These are phyloP conservation scores for Xylocopa sonorina DNA, from an alignment of 1,140 invertebrate species.

Conservation along the genomic window DNA sequence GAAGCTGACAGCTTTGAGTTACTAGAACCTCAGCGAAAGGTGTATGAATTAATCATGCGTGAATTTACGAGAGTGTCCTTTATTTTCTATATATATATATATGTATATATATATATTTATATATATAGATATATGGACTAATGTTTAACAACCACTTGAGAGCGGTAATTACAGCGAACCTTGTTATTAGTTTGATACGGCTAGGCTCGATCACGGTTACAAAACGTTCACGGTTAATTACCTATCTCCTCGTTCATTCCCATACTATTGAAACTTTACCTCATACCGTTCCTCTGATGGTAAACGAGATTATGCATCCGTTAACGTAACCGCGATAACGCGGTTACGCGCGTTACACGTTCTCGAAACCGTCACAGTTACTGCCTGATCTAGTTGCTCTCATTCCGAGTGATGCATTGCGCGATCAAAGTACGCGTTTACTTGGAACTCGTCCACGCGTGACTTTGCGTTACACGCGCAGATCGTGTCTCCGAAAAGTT, in stretches of 20 bases:
- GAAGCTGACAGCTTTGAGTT: background rate
- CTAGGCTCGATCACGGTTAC: slow-evolving; percentile 36
- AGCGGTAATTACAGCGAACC: slow-evolving; percentile 54
- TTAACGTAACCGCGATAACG: slow-evolving; percentile 9
- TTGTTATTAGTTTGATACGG: slow-evolving; percentile 59
- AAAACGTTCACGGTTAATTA: slow-evolving; percentile 60
- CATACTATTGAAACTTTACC: slow-evolving; percentile 20
- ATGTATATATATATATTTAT: too few species aligned
- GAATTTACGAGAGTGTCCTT: slow-evolving; percentile 27
- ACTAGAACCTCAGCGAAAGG: background rate
- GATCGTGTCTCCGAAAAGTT: slow-evolving; percentile 18
- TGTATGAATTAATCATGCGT: slow-evolving; percentile 32
- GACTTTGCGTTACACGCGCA: slow-evolving; percentile 5
- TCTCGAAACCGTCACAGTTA: background rate
- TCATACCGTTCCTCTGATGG: background rate
- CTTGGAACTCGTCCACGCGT: background rate
- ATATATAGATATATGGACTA: slow-evolving; percentile 48
- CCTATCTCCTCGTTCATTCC: slow-evolving; percentile 35
- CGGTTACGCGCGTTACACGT: background rate
- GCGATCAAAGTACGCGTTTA: slow-evolving; percentile 13
- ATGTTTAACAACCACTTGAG: slow-evolving; percentile 51
- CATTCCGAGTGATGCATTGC: slow-evolving; percentile 19
- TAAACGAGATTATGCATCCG: background rate
- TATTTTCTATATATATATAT: too few species aligned
- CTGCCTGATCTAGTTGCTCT: background rate